phyloP scores from a whole-genome alignment of 2,888 invertebrate species.

The Clostera curtula region DNA sequence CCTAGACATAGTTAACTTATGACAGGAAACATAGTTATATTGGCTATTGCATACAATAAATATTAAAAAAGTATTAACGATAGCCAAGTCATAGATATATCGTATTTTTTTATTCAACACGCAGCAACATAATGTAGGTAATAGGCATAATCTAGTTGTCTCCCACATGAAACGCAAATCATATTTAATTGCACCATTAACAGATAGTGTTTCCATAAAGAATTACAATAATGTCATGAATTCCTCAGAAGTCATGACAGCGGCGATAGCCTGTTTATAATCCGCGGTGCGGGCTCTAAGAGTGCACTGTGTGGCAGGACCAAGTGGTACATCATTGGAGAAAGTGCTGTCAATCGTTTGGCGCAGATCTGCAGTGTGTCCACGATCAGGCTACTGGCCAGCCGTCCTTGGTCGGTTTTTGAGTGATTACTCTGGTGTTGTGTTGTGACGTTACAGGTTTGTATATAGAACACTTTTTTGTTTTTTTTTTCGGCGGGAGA shows the following conservation, averaged over 20 bases:
- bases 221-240: constrained; percentile 43
- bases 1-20: too few relatives aligned
- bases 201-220: constrained; percentile 46
- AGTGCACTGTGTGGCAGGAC: constrained; percentile 49
- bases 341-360: constrained; percentile 51
- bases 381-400: constrained; percentile 17
- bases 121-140: constrained; percentile 15
- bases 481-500: too few relatives aligned
- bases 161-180: constrained; percentile 58
- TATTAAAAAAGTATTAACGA: too few relatives aligned
- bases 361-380: constrained; percentile 17
- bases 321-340: constrained; percentile 54
- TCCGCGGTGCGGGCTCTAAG: constrained; percentile 38
- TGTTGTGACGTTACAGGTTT: constrained; percentile 14
- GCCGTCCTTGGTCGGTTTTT: constrained; percentile 16
- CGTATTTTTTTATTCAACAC: background rate
- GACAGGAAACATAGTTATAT: too few relatives aligned
- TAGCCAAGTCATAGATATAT: too few relatives aligned
- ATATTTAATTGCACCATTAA: constrained; percentile 51
- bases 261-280: constrained; percentile 43
- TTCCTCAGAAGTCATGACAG: constrained; percentile 56
- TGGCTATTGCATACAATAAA: too few relatives aligned
- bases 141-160: constrained; percentile 33
- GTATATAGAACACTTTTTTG: constrained; percentile 6
- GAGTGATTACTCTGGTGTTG: constrained; percentile 4